Base-by-base conservation (phyloP, 92 coral and sea anemone genomes). In the Chrysogorgia sp. region DNA sequence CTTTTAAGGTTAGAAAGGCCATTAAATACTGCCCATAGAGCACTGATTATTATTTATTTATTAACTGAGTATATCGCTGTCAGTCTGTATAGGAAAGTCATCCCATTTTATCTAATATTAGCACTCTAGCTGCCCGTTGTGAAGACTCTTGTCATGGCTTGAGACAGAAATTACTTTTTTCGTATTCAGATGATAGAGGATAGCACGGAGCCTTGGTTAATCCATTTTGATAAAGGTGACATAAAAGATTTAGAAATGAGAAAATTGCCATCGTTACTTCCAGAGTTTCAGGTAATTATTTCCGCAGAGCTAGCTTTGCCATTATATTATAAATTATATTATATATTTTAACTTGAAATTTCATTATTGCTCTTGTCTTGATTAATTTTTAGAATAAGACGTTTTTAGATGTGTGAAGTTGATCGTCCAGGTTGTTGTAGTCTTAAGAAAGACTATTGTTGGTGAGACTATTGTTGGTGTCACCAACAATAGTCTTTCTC, bases 201-300 rank as follows among this genome's bases (percentile, higher is more conserved):
- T 21, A 87, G 76, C 4, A 81, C 87, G 1, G 66, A 82, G 43
- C 89, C 90, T 14, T 93, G 96, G 98, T 86, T 93, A 59, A 76
- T 93, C 33, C 96, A 90, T 75, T 93, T 93, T 87, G 98, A 86
- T 50, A 81, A 81, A 32, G 98, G 96, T 19, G 85, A 84, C 2
- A 76, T 85, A 25, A 83, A 83, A 49, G 90, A 77, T 77, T 59
- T 93, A 31, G 98, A 91, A 81, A 88, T 93, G 66, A 89, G 92
- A 59, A 93, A 93, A 67, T 76, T 93, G n/a, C 98, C 98, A 0
- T 92, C 93, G 22, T 85, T 93, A 60, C 61, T 92, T 15, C 75
- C 90, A 24, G 98, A 93, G 33, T 84, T 91, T 32, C 88, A 91
- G 81, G 98, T 89, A 79, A 79, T 87, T 53, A 14, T 45, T 26